Base-by-base conservation (phyloP, 2,797 vertebrate genomes). In the Leptoclinus maculatus region DNA sequence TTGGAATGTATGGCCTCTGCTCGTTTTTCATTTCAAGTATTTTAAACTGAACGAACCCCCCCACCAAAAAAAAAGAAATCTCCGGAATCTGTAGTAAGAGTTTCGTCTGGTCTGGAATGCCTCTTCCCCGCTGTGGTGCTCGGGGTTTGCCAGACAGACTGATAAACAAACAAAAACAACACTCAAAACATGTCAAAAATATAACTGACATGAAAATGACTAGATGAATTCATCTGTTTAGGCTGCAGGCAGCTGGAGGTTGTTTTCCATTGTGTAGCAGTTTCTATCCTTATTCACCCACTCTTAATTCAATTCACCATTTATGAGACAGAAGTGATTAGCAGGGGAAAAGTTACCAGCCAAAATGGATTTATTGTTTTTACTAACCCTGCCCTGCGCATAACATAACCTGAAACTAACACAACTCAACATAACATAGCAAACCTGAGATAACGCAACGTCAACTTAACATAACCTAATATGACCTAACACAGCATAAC, bases 1-100 rank as follows among this genome's bases (percentile, higher is more conserved):
- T 21, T 89, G 94, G 95, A 96, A 95, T 95, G 94, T 90, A 82
- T 83, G 80, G 84, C 80, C 87, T 85, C 87, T 71, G 83, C 92
- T 93, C 73, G 47, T 83, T 90, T 91, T 91, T 89, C 82, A 86
- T 80, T 88, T 84, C 75, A 74, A 79, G 76, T 73, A 79, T 83
- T 88, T 87, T 74, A 89, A 86, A 81, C 76, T 79, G 82, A 92
- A 91, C 93, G 89, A 79, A 76, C 82, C 58, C 47, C 72, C 32
- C 6, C 29, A 7, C 14, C 45, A 6, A 38, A 38, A 38, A 38
- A 19, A 45, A 67, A 54, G n/a, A 51, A 56, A 66, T 58, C 58
- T 62, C 13, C 13, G 23, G 58, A 65, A 45, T 56, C 25, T 45
- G 32, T 32, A 60, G 70, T 74, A 72, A 79, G 66, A 53, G 60